Base-by-base conservation (phyloP, 2,888 invertebrate genomes). In the Diaphora mendica region DNA sequence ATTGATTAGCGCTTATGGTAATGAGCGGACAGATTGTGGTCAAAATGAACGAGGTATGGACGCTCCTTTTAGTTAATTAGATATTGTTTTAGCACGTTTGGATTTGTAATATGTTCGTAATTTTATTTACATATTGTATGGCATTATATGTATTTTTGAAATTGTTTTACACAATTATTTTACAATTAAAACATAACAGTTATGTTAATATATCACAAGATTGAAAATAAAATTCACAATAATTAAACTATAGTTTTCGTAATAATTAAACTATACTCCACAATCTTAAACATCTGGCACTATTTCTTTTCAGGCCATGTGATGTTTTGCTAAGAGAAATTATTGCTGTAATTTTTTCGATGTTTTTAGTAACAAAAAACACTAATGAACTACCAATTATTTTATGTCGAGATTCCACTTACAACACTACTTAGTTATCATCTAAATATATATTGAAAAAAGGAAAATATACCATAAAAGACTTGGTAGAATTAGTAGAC, bases 1-100 rank as follows among this genome's bases (percentile, higher is more conserved):
- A 84, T 85, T 91, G 93, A 94, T 94, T 93, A 94, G 92, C 89
- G 89, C 85, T 88, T 89, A 88, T 89, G 86, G 85, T 90, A 90
- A 92, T 91, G 89, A 89, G 86, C 80, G 84, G 79, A 59, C 81
- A 80, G 87, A 85, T 86, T 87, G 86, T 74, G 85, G 80, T 75
- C 79, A 77, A 83, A 86, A 84, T 71, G 75, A 72, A 79, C 75
- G 76, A 71, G 65, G 0, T n/a, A 73, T 67, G 44, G 66, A n/a
- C 68, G 51, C 48, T 72, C 65, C 76, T 79, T 80, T 73, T 74
- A 75, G 74, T 74, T 68, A 35, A 68, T 76, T 71, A 72, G 15
- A 9, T 48, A 69, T 44, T 67, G 26, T 23, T 67, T n/a, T 33
- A 66, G 23, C 26, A n/a, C 39, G 64, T 73, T 68, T 48, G 55